Percentiles rank a stretch among this genome's conserved stretches.
phyloP scores from a whole-genome alignment of 2,113 vertebrate species.

The Scalopus aquaticus region DNA sequence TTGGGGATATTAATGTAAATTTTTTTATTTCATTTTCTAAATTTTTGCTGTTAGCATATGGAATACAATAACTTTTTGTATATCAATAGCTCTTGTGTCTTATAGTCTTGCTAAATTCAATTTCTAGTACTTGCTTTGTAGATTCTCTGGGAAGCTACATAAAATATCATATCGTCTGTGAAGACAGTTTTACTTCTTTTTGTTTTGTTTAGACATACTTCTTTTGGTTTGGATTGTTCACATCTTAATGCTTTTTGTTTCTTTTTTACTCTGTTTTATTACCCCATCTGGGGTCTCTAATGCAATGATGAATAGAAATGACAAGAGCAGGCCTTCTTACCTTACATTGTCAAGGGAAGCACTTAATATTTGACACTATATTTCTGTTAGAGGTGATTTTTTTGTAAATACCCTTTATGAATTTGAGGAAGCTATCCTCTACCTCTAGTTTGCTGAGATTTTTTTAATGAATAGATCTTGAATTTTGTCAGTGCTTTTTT shows the following conservation, averaged over 20 bases:
- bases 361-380: not conserved
- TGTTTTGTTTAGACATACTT: too few species aligned
- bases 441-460: constrained; percentile 3
- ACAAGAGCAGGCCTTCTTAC: not conserved
- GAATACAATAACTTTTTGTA: not conserved
- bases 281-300: not conserved
- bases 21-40: not conserved
- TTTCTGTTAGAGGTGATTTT: not conserved
- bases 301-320: not conserved
- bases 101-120: not conserved
- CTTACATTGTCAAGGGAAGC: not conserved
- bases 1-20: not conserved
- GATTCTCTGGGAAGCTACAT: not conserved
- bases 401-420: not conserved
- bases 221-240: not conserved
- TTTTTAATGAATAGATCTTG: not conserved
- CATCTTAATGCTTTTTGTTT: not conserved
- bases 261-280: not conserved
- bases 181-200: not conserved
- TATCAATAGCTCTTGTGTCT: not conserved
- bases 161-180: not conserved
- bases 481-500: not conserved
- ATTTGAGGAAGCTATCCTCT: not conserved
- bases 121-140: not conserved
- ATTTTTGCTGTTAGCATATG: not conserved